Base-by-base conservation (phyloP, 2,888 invertebrate genomes). In the Parnassius orleans region DNA sequence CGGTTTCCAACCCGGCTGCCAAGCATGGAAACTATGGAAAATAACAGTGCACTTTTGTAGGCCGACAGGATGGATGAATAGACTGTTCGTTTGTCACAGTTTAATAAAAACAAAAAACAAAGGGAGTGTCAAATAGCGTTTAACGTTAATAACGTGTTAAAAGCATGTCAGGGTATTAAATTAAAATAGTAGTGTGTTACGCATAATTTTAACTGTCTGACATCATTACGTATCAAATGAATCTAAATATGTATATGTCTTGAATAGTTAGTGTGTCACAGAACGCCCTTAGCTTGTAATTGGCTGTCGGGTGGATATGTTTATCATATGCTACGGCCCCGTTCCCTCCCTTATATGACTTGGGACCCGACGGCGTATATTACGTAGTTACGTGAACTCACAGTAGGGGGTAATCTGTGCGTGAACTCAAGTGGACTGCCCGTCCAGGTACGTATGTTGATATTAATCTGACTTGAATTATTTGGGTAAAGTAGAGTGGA, bases 321-420 rank as follows among this genome's bases (percentile, higher is more conserved):
- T 72, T 74, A 74, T 75, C 75, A 72, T 75, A 71, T 75, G 70
- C 71, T 72, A 72, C 67, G 68, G 69, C 64, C 71, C 70, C 70
- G 72, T 74, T 71, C 71, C 75, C 69, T 61, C 69, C 65, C 66
- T 67, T 66, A 67, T 63, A 68, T 65, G 67, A 67, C 68, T 64
- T 54, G 64, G 67, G 65, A 61, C 3, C 53, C 53, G 53, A 10
- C 14, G 53, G 15, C 46, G 44, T 52, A 43, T 53, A 15, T 59
- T 44, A 55, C 55, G 14, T 53, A 53, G 48, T 43, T 57, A 57
- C 61, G 53, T 43, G 47, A 48, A 48, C 41, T 41, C 12, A 50
- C n/a, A n/a, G n/a, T n/a, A n/a, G n/a, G n/a, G n/a, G n/a, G n/a
- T n/a, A n/a, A n/a, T n/a, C n/a, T n/a, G n/a, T n/a, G n/a, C 61